Evolutionary conservation across 2,888 invertebrate species (phyloP).

Genomic region (Sussaba pulchella): DNA sequence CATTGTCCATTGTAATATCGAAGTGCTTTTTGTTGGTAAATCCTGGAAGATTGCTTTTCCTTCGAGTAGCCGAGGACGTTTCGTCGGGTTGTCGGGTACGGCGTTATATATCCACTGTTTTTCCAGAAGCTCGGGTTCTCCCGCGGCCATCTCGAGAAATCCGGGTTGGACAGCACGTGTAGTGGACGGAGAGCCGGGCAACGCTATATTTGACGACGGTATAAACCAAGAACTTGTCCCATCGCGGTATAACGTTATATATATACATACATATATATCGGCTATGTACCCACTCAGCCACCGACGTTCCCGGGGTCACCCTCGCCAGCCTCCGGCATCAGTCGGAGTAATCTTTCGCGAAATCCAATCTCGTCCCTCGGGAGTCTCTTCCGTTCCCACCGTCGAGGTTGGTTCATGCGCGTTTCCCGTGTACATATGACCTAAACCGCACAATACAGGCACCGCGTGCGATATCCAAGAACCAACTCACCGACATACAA

Average conservation of each 20-base stretch:
- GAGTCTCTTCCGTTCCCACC: slow-evolving; percentile 48
- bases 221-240: slow-evolving; percentile 4
- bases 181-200: slow-evolving; percentile 17
- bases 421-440: neutral
- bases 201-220: slow-evolving; percentile 25
- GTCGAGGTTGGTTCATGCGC: slow-evolving; percentile 19
- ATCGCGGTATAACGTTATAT: neutral
- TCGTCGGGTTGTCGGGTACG: neutral
- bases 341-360: slow-evolving; percentile 63
- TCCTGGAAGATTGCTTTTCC: slow-evolving; percentile 20
- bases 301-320: slow-evolving; percentile 17
- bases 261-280: neutral
- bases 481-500: slow-evolving; percentile 4
- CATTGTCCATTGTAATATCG: slow-evolving; percentile 7
- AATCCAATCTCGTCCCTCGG: slow-evolving; percentile 63
- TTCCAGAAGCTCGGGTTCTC: slow-evolving; percentile 2
- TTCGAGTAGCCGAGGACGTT: slow-evolving; percentile 3
- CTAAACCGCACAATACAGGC: neutral
- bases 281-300: slow-evolving; percentile 25
- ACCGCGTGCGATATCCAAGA: neutral
- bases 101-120: slow-evolving; percentile 9
- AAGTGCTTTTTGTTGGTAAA: slow-evolving; percentile 23
- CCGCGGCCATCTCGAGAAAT: slow-evolving; percentile 7
- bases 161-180: slow-evolving; percentile 6
- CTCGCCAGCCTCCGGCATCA: slow-evolving; percentile 41